Base-by-base conservation (phyloP, 2,113 vertebrate species). In the Heloderma charlesbogerti region DNA sequence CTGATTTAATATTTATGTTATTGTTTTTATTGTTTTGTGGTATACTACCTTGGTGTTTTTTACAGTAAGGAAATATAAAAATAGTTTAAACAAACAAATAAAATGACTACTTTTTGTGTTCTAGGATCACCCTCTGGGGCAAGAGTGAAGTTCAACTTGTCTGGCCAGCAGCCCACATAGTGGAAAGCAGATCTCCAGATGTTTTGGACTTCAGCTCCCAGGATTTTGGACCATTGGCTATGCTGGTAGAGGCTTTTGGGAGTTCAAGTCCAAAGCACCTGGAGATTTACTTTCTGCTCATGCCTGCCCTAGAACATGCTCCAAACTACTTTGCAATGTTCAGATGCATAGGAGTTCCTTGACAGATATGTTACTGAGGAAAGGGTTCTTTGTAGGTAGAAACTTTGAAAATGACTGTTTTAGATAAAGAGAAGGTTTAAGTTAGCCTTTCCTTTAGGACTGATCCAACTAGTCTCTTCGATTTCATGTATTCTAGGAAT, bases 401-500 rank as follows among this genome's bases (percentile, higher is more conserved):
- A 66, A 66, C 6, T 34, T 48, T 45, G 40, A 40, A 66, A 16
- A 15, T 8, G 34, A 18, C 5, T 54, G 29, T 16, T 31, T 29
- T 6, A 29, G 27, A 31, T 31, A 25, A 45, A 57, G 20, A 77
- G 71, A 13, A 25, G 0, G 15, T 6, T 27, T 27, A 54, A 34
- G 29, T n/a, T 86, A 22, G 18, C 31, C 9, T 86, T 71, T 31
- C 1, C 0, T 63, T 87, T 60, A 72, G 25, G 22, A 83, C 37
- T 84, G n/a, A 37, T 72, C 37, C 12, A 40, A 37, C 7, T 60
- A 77, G 40, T 31, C 1, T 78, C 31, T n/a, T 48, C 37, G 84
- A 37, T 83, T 54, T 3, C 57, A 82, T 48, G 9, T 83, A 6
- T 83, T 89, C 60, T 86, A 71, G 45, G 75, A 86, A 91, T n/a